Base-by-base conservation (phyloP, 2,113 vertebrate genomes). In the Sclerurus mexicanus region DNA sequence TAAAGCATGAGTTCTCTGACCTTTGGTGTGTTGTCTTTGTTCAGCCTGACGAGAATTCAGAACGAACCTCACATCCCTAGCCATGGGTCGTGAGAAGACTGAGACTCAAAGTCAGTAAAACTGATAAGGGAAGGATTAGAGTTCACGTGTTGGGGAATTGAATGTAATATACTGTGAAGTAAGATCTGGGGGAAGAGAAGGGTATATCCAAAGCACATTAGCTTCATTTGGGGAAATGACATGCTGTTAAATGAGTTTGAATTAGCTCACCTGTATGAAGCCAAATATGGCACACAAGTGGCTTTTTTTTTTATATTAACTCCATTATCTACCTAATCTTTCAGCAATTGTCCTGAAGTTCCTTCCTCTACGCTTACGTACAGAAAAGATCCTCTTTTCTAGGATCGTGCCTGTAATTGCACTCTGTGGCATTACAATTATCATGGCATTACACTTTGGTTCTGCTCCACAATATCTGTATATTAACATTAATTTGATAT, bases 401-500 rank as follows among this genome's bases (percentile, higher is more conserved):
- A 75, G 77, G 58, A 24, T 33, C 3, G 1, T 0, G n/a, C 53
- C 92, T 89, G 78, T 94, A 90, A 91, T 96, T 91, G 64, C 27
- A 9, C 82, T 95, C 78, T 66, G 55, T 7, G 39, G 95, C 87
- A 67, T 73, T 71, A 83, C 93, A 91, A 78, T 97, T 95, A 87
- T 2, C 33, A 44, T 88, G 85, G 81, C 86, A 89, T 93, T 94
- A 92, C 90, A 33, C 56, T 56, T 75, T 52, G 64, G 92, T 78
- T 95, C 92, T 95, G 82, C 93, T 90, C 88, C 76, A 78, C 92
- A 93, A 55, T 91, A 90, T 82, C 96, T 93, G 89, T 91, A 63
- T 95, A 91, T 96, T 96, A 95, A 80, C 82, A 83, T 90, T 95
- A 91, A 87, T 86, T 97, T 97, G 89, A 93, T 95, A 76, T 82